Conservation (phyloP, 2,113 vertebrate species). For the Corydoras maculifer region DNA sequence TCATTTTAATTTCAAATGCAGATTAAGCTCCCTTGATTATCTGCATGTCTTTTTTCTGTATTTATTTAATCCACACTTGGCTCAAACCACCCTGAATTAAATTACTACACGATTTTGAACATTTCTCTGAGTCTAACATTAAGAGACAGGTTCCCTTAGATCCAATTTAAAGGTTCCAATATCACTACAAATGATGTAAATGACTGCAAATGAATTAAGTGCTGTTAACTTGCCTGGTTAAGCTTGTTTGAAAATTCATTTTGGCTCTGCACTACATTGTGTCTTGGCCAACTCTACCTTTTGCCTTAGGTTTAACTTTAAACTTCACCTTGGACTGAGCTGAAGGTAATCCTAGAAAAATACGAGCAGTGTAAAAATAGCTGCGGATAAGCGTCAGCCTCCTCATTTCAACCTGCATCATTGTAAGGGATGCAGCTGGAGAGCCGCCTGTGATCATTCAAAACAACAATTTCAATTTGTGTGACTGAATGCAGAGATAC, state of each 20-base stretch:
- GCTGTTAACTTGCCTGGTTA: constrained; percentile 1
- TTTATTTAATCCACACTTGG: neutral
- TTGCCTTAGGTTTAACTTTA: constrained; percentile 30
- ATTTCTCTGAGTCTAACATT: neutral
- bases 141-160: neutral
- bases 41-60: constrained; percentile 2
- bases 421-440: neutral
- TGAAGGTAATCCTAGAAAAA: constrained; percentile 17
- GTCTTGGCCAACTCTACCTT: constrained; percentile 15
- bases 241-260: constrained; percentile 15
- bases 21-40: constrained; percentile 12
- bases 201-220: neutral
- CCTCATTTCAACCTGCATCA: constrained; percentile 9
- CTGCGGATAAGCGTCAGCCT: neutral
- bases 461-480: neutral
- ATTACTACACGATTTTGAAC: neutral
- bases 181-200: neutral
- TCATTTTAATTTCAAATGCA: constrained; percentile 16
- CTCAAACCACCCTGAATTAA: constrained; percentile 3
- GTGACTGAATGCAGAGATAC: neutral
- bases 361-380: constrained; percentile 10
- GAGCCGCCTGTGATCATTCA: neutral
- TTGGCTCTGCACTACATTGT: neutral
- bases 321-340: constrained; percentile 32
- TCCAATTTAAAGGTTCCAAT: neutral